Evolutionary conservation across 2,797 vertebrate genomes (phyloP).

Genomic region (Chelidonichthys spinosus): DNA sequence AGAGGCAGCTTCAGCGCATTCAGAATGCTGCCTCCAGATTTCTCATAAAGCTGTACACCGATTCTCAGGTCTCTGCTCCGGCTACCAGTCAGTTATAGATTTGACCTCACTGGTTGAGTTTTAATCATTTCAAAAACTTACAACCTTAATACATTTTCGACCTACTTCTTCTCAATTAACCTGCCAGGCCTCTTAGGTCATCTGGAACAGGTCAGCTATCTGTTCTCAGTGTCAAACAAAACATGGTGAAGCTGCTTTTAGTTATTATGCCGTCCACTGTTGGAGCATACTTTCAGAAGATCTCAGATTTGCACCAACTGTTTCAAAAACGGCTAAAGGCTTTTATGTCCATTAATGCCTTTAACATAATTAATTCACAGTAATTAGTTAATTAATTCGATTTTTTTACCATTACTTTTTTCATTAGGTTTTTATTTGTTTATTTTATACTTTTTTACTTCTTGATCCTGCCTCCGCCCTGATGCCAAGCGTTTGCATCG

Average conservation of each 20-base stretch:
- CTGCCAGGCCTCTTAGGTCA: neutral
- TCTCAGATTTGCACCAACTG: neutral
- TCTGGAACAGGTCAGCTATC: neutral
- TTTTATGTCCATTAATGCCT: no score
- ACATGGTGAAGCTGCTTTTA: neutral
- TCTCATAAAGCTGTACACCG: neutral
- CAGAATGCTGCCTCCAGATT: neutral
- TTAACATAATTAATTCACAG: no score
- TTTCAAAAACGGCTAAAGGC: no score
- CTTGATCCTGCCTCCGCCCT: no score
- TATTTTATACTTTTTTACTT: neutral
- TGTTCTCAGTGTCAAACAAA: neutral
- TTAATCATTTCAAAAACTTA: neutral
- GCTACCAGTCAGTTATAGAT: neutral
- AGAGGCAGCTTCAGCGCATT: neutral
- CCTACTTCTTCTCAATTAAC: neutral
- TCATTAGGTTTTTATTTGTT: neutral
- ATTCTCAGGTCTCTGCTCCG: constrained; percentile 1
- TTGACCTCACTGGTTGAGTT: neutral
- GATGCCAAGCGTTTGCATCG: no score
- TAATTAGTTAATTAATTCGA: no score
- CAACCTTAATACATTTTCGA: neutral
- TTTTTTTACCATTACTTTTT: neutral
- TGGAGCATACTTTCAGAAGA: neutral
- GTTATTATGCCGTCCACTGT: neutral